Evolutionary conservation across 2,888 invertebrate species (phyloP).

Genomic region (Abrostola tripartita): DNA sequence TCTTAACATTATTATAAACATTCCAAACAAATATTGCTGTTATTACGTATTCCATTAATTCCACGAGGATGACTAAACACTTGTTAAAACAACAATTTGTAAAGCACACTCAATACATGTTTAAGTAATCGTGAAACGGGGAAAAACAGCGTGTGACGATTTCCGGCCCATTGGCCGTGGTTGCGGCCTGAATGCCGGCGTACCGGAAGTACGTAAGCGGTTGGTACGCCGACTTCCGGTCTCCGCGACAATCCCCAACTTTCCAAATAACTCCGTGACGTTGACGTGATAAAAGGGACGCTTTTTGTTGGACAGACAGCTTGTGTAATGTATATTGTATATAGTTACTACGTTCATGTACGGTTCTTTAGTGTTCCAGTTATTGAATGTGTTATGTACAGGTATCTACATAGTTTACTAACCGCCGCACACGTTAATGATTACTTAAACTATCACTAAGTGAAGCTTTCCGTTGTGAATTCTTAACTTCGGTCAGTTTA

Average conservation of each 20-base stretch:
- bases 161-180: conserved; percentile 58
- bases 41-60: neutral
- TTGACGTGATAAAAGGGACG: conserved; percentile 44
- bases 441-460: too few species aligned
- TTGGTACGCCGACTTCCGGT: conserved; percentile 54
- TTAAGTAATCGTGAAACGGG: conserved; percentile 43
- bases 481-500: too few species aligned
- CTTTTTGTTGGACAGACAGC: conserved; percentile 8
- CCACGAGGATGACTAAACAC: neutral
- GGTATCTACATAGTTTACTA: too few species aligned
- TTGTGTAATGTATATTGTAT: conserved; percentile 11
- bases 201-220: conserved; percentile 54
- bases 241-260: conserved; percentile 52
- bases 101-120: conserved; percentile 32
- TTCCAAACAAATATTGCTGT: neutral
- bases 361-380: neutral
- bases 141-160: conserved; percentile 57
- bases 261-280: conserved; percentile 52
- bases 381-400: too few species aligned
- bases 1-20: neutral
- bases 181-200: conserved; percentile 42
- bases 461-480: too few species aligned
- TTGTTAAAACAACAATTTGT: conserved; percentile 15
- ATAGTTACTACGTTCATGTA: neutral
- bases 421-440: too few species aligned